Base-by-base conservation (phyloP, 2,797 vertebrate species). In the Mormyrops boulengeri region DNA sequence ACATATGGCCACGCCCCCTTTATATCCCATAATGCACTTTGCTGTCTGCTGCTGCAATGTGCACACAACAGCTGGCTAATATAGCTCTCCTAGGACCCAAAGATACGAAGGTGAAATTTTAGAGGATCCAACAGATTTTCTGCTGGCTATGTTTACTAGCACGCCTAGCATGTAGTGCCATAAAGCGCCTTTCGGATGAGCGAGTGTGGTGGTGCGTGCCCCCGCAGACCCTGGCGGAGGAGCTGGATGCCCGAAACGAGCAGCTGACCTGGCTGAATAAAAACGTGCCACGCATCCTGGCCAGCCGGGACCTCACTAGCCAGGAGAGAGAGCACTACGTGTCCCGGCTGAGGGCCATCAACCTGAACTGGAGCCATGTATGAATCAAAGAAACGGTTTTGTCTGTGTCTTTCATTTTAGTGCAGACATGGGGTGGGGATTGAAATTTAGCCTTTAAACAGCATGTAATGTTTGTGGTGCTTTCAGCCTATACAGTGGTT, bases 341-440 rank as follows among this genome's bases (percentile, higher is more conserved):
- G 0, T 89, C 94, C 91, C 97, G 94, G 90, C 94, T 99, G 53
- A 95, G 96, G 92, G 94, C 92, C 86, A 94, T 98, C 91, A 99
- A 97, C 90, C 89, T 95, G 38, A 97, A 91, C 7, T 99, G 98
- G 98, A 97, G 95, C 94, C 97, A 97, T 96, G 98, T 97, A 89
- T 91, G 93, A 0, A 2, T 19, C n/a, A 44, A 77, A 17, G 73
- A 12, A 3, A 12, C 2, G 38, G 19, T n/a, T 38, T 22, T 22
- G 82, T 57, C 77, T 7, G 41, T 30, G 2, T 82, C 22, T 52
- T 82, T 53, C 50, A 7, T 53, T 53, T 34, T 57, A 53, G 52
- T 57, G 30, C 52, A 11, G n/a, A 4, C 26, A 0, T n/a, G 41
- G 17, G 8, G 2, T 57, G 53, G 34, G 30, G 30, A 26, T 87